phyloP scores from a whole-genome alignment of 2,888 invertebrate species.

The Drosophila fulvimacula region DNA sequence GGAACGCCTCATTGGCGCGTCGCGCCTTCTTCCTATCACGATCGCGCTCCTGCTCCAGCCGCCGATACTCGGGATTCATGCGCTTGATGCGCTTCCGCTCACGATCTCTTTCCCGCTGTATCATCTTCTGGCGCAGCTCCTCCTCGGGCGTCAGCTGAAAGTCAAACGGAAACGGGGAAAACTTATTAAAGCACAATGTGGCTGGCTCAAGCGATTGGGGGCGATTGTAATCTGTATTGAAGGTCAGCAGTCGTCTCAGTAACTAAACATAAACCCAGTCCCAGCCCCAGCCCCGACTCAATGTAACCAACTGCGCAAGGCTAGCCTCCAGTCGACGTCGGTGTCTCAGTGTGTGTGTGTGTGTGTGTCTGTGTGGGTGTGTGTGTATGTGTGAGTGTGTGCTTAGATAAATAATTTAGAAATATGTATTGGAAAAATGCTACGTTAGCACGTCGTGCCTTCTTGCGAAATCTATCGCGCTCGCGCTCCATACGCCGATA shows the following conservation, averaged over 20 bases:
- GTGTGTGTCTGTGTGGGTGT: slow-evolving; percentile 7
- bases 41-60: slow-evolving; percentile 83
- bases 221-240: slow-evolving; percentile 20
- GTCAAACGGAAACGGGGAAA: slow-evolving; percentile 35
- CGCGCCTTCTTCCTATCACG: slow-evolving; percentile 83
- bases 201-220: slow-evolving; percentile 39
- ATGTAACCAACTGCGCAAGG: slow-evolving; percentile 27
- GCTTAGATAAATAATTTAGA: slow-evolving; percentile 54
- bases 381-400: slow-evolving; percentile 14
- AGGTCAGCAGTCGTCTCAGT: slow-evolving; percentile 39
- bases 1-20: slow-evolving; percentile 82
- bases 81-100: slow-evolving; percentile 83
- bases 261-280: slow-evolving; percentile 4
- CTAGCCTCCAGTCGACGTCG: slow-evolving; percentile 11
- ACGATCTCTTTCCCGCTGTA: slow-evolving; percentile 83
- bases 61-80: slow-evolving; percentile 82
- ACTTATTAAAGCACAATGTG: slow-evolving; percentile 70
- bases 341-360: slow-evolving; percentile 24
- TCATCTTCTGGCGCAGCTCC: slow-evolving; percentile 82
- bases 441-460: slow-evolving; percentile 80
- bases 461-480: slow-evolving; percentile 81
- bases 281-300: slow-evolving; percentile 22
- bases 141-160: slow-evolving; percentile 83
- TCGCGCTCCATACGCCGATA: slow-evolving; percentile 80
- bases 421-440: slow-evolving; percentile 76